phyloP scores from a whole-genome alignment of 2,888 invertebrate genomes.

The Lottia scabra region DNA sequence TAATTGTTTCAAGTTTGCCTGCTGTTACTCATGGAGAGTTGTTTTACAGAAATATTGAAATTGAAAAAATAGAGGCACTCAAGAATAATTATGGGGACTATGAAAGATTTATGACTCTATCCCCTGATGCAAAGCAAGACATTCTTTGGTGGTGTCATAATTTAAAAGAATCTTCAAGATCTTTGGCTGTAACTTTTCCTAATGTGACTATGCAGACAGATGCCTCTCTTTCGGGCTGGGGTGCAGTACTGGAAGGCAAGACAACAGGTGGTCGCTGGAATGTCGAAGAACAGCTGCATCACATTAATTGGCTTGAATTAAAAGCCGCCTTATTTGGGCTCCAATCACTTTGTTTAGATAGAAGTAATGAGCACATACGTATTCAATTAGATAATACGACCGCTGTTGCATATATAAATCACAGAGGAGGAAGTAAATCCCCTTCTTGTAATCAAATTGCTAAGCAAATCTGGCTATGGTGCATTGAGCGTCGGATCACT shows the following conservation, averaged over 20 bases:
- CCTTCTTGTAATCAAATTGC: conserved; percentile 11
- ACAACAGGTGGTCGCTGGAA: conserved; percentile 16
- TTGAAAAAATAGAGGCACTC: conserved; percentile 6
- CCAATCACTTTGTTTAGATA: conserved; percentile 2
- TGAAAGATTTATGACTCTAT: background rate
- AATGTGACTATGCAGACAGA: conserved; percentile 4
- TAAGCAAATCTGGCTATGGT: conserved; percentile 9
- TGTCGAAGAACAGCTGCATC: background rate
- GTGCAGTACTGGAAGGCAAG: background rate
- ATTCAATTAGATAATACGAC: conserved; percentile 11
- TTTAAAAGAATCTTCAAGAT: no score
- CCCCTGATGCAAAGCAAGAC: background rate
- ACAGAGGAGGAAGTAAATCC: conserved; percentile 14
- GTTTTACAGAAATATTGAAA: conserved; percentile 9
- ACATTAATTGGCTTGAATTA: conserved; percentile 17
- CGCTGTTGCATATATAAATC: conserved; percentile 17
- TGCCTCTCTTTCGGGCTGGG: conserved; percentile 13
- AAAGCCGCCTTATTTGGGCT: conserved; percentile 16
- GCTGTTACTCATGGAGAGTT: background rate
- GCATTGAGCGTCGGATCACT: conserved; percentile 4
- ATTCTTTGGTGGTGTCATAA: conserved; percentile 13
- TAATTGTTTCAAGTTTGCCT: background rate
- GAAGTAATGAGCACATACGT: background rate
- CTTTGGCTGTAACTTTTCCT: background rate
- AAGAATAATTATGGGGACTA: conserved; percentile 5